phyloP scores from a whole-genome alignment of 2,113 vertebrate species.

The Sphaerodactylus townsendi region DNA sequence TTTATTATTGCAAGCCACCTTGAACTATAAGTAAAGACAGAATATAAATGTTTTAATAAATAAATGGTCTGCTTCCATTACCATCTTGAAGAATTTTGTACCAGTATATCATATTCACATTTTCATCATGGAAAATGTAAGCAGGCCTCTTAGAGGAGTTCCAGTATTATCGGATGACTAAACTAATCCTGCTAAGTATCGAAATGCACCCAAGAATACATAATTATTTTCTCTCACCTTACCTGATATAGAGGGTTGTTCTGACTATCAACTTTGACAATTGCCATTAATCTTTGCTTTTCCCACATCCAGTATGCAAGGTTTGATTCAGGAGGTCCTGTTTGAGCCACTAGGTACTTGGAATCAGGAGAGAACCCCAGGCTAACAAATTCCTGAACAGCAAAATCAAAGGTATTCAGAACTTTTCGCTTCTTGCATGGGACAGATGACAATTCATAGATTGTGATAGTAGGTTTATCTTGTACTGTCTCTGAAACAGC shows the following conservation, averaged over 20 bases:
- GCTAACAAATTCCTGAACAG: slow-evolving; percentile 73
- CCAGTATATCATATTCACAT: too few species aligned
- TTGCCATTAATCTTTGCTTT: slow-evolving; percentile 84
- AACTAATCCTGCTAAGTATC: too few species aligned
- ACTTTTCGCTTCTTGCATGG: slow-evolving; percentile 80
- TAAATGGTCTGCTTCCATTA: too few species aligned
- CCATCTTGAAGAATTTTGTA: too few species aligned
- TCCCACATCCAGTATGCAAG: slow-evolving; percentile 92
- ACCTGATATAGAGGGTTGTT: slow-evolving; percentile 83
- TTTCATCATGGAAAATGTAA: too few species aligned
- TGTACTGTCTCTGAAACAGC: slow-evolving; percentile 83
- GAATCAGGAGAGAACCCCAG: slow-evolving; percentile 92
- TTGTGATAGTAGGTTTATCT: slow-evolving; percentile 79
- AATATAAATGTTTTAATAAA: too few species aligned
- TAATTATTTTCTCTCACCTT: slow-evolving; percentile 17
- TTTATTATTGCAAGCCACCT: too few species aligned
- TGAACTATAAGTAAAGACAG: too few species aligned
- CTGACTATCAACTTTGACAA: slow-evolving; percentile 66
- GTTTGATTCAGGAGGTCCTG: slow-evolving; percentile 79
- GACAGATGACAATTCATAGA: slow-evolving; percentile 84
- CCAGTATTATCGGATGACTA: too few species aligned
- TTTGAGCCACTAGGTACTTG: slow-evolving; percentile 84
- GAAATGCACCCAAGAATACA: neutral
- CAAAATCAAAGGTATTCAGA: slow-evolving; percentile 73
- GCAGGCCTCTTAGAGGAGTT: too few species aligned